phyloP scores from a whole-genome alignment of 1,140 invertebrate species.

The Cryptotermes secundus region DNA sequence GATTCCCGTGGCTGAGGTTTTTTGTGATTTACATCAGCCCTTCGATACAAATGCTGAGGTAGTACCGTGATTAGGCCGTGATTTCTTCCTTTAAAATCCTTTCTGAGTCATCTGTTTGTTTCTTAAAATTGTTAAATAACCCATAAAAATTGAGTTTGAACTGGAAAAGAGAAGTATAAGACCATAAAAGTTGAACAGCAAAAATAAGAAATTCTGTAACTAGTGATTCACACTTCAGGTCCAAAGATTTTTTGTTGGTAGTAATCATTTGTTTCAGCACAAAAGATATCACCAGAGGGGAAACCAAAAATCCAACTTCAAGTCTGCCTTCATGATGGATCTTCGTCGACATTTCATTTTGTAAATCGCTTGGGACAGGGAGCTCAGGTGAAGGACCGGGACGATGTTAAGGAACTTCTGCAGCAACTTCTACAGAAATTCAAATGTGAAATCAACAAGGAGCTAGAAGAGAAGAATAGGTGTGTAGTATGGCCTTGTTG shows the following conservation, averaged over 20 bases:
- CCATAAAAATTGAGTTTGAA: too few relatives aligned
- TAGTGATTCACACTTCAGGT: not conserved
- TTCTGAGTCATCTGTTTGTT: too few relatives aligned
- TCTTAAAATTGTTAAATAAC: too few relatives aligned
- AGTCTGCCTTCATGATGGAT: conserved; percentile 90
- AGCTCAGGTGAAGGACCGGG: conserved; percentile 84
- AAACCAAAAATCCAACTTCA: conserved; percentile 99
- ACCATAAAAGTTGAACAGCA: too few relatives aligned
- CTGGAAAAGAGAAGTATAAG: too few relatives aligned
- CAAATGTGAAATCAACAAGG: conserved; percentile 89
- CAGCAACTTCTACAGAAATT: conserved; percentile 94
- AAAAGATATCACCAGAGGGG: conserved; percentile 97
- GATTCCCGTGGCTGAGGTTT: too few relatives aligned
- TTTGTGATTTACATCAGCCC: too few relatives aligned
- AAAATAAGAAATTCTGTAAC: too few relatives aligned
- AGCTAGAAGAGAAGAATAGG: conserved; percentile 85
- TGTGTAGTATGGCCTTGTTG: conserved; percentile 33
- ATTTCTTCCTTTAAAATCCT: too few relatives aligned
- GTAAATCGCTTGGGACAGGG: conserved; percentile 81
- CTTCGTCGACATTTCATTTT: conserved; percentile 97
- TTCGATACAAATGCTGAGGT: too few relatives aligned
- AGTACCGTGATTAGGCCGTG: too few relatives aligned
- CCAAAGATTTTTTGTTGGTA: not conserved
- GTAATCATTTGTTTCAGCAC: conserved; percentile 60
- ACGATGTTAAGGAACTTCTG: conserved; percentile 90